phyloP scores from a whole-genome alignment of 2,113 vertebrate species.

The Sinosuthora webbiana region DNA sequence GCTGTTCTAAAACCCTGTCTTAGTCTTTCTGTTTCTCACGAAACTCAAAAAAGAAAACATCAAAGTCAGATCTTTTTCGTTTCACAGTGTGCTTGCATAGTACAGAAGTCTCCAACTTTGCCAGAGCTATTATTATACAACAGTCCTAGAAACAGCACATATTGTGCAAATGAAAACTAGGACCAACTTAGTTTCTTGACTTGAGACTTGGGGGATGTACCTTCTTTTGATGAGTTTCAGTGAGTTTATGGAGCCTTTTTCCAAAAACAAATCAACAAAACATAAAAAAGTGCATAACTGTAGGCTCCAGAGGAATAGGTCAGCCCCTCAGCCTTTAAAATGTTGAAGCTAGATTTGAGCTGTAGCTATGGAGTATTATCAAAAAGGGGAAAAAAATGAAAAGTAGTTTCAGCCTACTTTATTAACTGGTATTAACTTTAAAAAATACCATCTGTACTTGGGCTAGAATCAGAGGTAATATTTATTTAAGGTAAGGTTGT shows the following conservation, averaged over 20 bases:
- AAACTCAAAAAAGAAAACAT: background rate
- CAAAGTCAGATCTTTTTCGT: background rate
- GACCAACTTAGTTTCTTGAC: background rate
- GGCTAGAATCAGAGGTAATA: background rate
- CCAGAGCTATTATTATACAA: background rate
- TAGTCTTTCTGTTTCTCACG: background rate
- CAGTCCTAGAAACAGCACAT: background rate
- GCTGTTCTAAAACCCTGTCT: background rate
- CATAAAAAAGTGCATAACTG: background rate
- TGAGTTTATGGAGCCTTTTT: background rate
- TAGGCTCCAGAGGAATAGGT: background rate
- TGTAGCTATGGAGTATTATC: background rate
- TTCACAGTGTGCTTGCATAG: background rate
- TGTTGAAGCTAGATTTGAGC: background rate
- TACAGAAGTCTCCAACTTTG: background rate
- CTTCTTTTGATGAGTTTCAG: background rate
- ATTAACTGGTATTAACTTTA: background rate
- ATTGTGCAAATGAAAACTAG: background rate
- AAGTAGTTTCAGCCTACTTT: background rate
- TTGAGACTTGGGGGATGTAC: background rate
- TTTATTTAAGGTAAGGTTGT: background rate
- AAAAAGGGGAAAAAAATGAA: accelerated
- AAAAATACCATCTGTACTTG: background rate
- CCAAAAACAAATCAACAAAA: background rate
- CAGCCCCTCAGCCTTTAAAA: background rate